Evolutionary conservation across 2,113 vertebrate genomes (phyloP).

Genomic region (Asarcornis scutulata): DNA sequence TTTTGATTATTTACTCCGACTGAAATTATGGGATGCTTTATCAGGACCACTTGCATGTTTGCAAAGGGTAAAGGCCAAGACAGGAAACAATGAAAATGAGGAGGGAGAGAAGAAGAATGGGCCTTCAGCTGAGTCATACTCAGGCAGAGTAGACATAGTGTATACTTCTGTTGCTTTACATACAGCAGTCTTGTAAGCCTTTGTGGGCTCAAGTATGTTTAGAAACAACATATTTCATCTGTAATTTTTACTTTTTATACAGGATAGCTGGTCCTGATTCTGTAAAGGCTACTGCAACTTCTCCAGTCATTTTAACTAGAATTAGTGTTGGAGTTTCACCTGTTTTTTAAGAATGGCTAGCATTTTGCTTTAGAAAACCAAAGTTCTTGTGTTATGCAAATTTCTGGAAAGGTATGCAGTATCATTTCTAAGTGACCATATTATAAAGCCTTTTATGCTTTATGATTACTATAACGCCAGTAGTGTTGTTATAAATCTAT

Average conservation of each 20-base stretch:
- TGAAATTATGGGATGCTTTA: not conserved
- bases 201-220: not conserved
- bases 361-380: not conserved
- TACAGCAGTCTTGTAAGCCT: not conserved
- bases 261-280: accelerated
- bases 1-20: not conserved
- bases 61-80: not conserved
- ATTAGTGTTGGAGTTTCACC: not conserved
- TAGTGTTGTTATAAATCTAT: slow-evolving; percentile 23
- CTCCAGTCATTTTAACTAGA: not conserved
- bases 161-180: not conserved
- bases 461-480: not conserved
- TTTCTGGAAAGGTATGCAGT: not conserved
- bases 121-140: accelerated
- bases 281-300: not conserved
- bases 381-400: not conserved
- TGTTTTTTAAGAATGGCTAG: not conserved
- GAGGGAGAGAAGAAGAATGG: not conserved
- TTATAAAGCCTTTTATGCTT: slow-evolving; percentile 42
- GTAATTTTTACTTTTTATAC: not conserved
- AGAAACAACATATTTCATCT: not conserved
- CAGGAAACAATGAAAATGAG: not conserved
- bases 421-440: not conserved
- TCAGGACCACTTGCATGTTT: not conserved
- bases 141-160: not conserved